A percentile compares a stretch with the other conserved stretches of the same genome.
These are phyloP conservation scores for Bimastos eiseni DNA, from an alignment of 2,888 invertebrate genomes.

Conservation along the genomic window DNA sequence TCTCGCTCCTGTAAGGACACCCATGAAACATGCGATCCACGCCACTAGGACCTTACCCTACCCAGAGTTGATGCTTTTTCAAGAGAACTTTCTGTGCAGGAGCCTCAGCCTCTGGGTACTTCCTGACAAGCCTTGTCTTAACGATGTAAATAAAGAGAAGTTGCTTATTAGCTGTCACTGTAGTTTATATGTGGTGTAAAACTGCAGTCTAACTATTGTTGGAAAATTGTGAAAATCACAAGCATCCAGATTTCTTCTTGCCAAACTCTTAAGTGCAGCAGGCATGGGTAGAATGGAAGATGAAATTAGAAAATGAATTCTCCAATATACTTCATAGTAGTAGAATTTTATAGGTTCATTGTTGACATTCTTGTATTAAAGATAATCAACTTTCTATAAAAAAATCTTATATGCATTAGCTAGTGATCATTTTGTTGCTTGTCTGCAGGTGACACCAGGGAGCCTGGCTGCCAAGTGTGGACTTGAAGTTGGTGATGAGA, in stretches of 20 bases:
- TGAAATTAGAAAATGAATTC: background rate
- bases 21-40: no score
- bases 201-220: background rate
- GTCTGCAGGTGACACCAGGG: slow-evolving; percentile 56
- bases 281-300: background rate
- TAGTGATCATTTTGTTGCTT: slow-evolving; percentile 18
- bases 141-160: background rate
- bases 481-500: slow-evolving; percentile 57
- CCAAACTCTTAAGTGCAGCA: background rate
- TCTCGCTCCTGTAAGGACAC: no score
- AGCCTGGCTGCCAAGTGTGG: slow-evolving; percentile 60
- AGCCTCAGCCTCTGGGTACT: no score
- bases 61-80: no score
- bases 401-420: background rate
- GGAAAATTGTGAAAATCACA: background rate
- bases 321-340: background rate
- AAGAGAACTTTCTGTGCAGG: no score
- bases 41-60: no score
- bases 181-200: background rate
- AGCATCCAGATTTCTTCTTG: background rate
- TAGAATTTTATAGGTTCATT: background rate
- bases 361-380: background rate
- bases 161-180: background rate
- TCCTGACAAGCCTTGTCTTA: no score
- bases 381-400: background rate